Base-by-base conservation (phyloP, 92 coral and sea anemone species). In the Nematostella vectensis region DNA sequence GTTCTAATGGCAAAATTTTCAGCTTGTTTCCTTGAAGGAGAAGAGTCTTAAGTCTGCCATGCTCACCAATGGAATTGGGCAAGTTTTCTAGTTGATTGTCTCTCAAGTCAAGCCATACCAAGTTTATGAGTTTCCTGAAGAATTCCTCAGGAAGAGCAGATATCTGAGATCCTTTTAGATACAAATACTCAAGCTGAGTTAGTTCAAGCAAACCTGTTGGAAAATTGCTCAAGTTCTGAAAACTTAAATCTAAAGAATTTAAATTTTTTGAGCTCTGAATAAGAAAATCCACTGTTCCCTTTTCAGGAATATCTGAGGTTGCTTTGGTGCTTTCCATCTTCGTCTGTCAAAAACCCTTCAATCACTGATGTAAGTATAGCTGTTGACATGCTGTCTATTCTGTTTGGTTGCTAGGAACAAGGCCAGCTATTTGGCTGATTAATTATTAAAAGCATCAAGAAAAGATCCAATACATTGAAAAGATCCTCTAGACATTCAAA, bases 21-120 rank as follows among this genome's bases (percentile, higher is more conserved):
- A 83, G 64, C 11, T 62, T 48, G 48, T 83, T 83, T 45, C 72
- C 75, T 26, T 76, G 83, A 23, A 83, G 73, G 31, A 83, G 75
- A 24, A 83, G 40, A 11, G 77, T 78, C 47, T 48, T 59, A 3
- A 82, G 44, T 21, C 58, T 51, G 33, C 58, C 71, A 54, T 72
- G 81, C 9, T 57, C 33, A 27, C 77, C 81, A 31, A 83, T 21
- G 18, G 65, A 57, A 23, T 11, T 22, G 20, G 91, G 91, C 23
- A 83, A 42, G 31, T 58, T 68, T 19, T 59, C 31, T 37, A 83
- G 72, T 54, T 36, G 55, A 47, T 83, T 83, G 43, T 63, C 57
- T 25, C 91, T 61, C 15, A 83, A 64, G 64, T 83, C 91, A 19
- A 83, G 73, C 91, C 91, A 83, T 22, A 59, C 63, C 27, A 83